Base-by-base conservation (phyloP, 2,888 invertebrate species). In the Drosophila melanosoma region DNA sequence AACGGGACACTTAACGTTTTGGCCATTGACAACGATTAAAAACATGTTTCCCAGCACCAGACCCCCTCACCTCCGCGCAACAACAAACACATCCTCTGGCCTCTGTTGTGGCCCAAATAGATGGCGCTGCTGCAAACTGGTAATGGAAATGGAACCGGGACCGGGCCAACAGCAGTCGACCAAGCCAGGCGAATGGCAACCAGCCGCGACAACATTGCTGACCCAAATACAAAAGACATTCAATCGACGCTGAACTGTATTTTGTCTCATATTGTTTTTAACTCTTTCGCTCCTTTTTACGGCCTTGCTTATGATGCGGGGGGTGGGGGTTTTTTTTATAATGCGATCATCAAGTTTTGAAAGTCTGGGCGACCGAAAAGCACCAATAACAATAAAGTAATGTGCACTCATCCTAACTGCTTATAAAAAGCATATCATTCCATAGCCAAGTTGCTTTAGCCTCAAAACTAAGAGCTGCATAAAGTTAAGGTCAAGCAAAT, bases 1-100 rank as follows among this genome's bases (percentile, higher is more conserved):
- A 90, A 90, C 89, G 89, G 89, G 87, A 87, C 89, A 89, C 89
- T 87, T 82, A 84, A 84, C 87, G 90, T 90, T 90, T 86, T 86
- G 87, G 89, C 85, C 83, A 87, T 87, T 87, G 87, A 90, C 87
- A 87, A 84, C 87, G 90, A 87, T 87, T 87, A 87, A 90, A 87
- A 87, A 87, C 87, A 69, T 84, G 87, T 87, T 87, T 87, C 45
- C 68, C 51, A 26, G 26, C 26, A 29, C 12, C 36, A 38, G 38
- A n/a, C n/a, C 36, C 26, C 12, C 36, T 1, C 38, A 1, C 5
- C 23, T 29, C 29, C 29, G 0, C 29, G 15, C 20, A 20, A 23
- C 12, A 45, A 38, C 17, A 38, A 33, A 45, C 20, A 20, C 12
- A 17, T 57, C 15, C 33, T 33, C 58, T 58, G 20, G 62, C 35